These are phyloP conservation scores for Agrilus mali DNA, from an alignment of 2,888 invertebrate species.

Conservation along the genomic window DNA sequence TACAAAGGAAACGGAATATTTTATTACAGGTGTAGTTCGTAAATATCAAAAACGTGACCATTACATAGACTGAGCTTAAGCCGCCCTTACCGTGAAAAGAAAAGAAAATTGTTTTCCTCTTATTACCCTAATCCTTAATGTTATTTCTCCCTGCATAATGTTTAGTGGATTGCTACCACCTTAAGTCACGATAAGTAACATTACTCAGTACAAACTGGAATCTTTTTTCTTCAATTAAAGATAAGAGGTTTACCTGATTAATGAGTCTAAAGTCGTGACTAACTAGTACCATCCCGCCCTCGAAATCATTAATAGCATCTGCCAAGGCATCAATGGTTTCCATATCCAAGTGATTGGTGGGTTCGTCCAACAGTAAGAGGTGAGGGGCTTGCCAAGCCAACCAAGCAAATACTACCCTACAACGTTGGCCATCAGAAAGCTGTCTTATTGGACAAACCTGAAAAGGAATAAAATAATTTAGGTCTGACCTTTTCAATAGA, in stretches of 20 bases:
- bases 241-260: constrained; percentile 62
- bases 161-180: too few relatives aligned
- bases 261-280: constrained; percentile 99
- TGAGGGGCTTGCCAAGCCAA: constrained; percentile 96
- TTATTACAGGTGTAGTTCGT: too few relatives aligned
- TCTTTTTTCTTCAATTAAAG: neutral
- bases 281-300: constrained; percentile 97
- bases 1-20: too few relatives aligned
- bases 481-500: too few relatives aligned
- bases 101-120: too few relatives aligned
- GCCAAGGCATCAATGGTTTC: constrained; percentile 97
- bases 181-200: too few relatives aligned
- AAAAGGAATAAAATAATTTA: constrained; percentile 3
- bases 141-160: too few relatives aligned
- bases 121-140: too few relatives aligned
- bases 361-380: constrained; percentile 70
- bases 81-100: too few relatives aligned
- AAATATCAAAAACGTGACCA: too few relatives aligned
- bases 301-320: constrained; percentile 94
- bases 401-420: constrained; percentile 98
- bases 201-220: too few relatives aligned
- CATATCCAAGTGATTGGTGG: constrained; percentile 94
- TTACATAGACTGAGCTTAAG: too few relatives aligned
- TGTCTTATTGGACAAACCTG: constrained; percentile 88
- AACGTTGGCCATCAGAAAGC: constrained; percentile 94